Evolutionary conservation across 2,113 vertebrate species (phyloP).

Genomic region (Harpagus bidentatus): DNA sequence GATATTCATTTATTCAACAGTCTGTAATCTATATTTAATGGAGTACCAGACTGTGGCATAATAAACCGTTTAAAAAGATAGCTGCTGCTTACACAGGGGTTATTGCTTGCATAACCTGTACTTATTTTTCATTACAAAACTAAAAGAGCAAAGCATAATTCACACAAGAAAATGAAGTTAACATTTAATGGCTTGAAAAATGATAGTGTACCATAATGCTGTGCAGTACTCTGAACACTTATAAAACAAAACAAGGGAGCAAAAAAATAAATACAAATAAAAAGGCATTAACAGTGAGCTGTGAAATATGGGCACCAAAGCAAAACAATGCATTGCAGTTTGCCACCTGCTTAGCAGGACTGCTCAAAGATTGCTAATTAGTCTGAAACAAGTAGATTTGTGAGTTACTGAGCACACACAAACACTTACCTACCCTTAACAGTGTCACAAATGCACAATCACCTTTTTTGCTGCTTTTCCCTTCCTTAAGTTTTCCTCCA

Average conservation of each 20-base stretch:
- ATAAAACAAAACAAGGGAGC: constrained; percentile 63
- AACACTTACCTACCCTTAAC: background rate
- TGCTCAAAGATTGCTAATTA: background rate
- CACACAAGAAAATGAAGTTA: constrained; percentile 80
- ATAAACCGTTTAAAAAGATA: constrained; percentile 81
- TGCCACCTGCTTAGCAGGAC: constrained; percentile 5
- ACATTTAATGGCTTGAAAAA: constrained; percentile 79
- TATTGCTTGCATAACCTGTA: constrained; percentile 83
- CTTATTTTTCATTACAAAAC: constrained; percentile 83
- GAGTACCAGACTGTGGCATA: constrained; percentile 81
- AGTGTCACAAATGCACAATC: background rate
- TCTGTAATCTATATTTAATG: constrained; percentile 85
- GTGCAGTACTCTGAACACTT: constrained; percentile 53
- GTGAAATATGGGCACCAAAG: constrained; percentile 42
- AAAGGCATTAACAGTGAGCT: constrained; percentile 3
- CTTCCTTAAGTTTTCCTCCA: background rate
- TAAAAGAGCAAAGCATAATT: constrained; percentile 81
- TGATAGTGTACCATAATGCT: constrained; percentile 63
- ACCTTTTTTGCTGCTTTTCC: background rate
- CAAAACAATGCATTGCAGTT: constrained; percentile 32
- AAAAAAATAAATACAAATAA: constrained; percentile 53
- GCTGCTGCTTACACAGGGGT: constrained; percentile 74
- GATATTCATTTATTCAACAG: constrained; percentile 84
- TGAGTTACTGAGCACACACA: background rate
- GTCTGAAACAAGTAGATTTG: background rate